Base-by-base conservation (phyloP, 2,797 vertebrate species). In the Centropyge bicolor region DNA sequence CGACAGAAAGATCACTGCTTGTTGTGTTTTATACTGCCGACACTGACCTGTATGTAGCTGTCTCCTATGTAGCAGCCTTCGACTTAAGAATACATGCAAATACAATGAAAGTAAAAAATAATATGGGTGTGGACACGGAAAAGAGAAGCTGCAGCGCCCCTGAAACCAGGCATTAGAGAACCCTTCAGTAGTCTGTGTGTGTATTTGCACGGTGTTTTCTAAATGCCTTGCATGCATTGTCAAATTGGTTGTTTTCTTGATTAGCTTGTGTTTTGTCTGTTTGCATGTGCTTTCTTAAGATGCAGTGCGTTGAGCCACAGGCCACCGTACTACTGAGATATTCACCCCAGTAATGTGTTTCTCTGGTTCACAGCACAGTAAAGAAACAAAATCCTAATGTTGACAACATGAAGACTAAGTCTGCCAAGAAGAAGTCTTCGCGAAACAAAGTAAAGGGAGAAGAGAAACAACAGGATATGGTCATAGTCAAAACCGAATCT, bases 321-420 rank as follows among this genome's bases (percentile, higher is more conserved):
- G 46, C 13, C 3, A n/a, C n/a, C n/a, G 8, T n/a, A 51, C 20
- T 9, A 27, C 5, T 9, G 8, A 55, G 4, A 19, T 31, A 36
- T 45, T 61, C 24, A 35, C 12, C 3, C 55, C 7, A 49, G 4
- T 14, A 7, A 5, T 48, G 13, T 61, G 5, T 74, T 14, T 1
- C 16, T 80, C 38, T 78, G 24, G 1, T 70, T 31, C 54, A 20
- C 82, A 89, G 85, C n/a, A 3, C 56, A 48, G 12, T 5, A 6
- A 43, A 35, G 10, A 60, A 45, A 61, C 52, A 10, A n/a, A 20
- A 8, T 10, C 24, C 76, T 46, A n/a, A 78, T 87, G 78, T 57
- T 68, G 74, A 57, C 52, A 81, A 61, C 46, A 87, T 89, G 78
- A 93, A 91, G 81, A 87, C 80, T 69, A 89, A 80, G 66, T 60